Percentiles rank a stretch among this genome's conserved stretches.
phyloP scores from a whole-genome alignment of 35 echinoderm and acorn worm species.

The Heliocidaris tuberculata region DNA sequence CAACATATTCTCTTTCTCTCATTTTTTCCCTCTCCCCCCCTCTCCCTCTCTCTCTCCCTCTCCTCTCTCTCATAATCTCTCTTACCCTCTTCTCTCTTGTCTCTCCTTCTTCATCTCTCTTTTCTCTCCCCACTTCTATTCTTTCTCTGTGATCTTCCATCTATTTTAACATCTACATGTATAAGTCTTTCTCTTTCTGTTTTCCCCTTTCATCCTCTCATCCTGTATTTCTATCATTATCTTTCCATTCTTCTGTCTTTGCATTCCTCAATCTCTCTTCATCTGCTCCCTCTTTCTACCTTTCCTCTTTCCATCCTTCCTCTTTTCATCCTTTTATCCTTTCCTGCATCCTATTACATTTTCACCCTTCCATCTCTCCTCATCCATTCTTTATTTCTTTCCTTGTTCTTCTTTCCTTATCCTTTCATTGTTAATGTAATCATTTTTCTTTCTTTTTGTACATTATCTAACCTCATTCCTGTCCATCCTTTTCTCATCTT shows the following conservation, averaged over 20 bases:
- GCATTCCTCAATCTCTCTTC: not conserved
- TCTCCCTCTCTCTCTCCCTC: not conserved
- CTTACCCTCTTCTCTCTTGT: not conserved
- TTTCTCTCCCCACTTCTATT: not conserved
- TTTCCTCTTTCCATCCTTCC: not conserved
- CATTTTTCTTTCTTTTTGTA: not conserved
- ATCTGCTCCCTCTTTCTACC: not conserved
- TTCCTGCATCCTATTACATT: no score
- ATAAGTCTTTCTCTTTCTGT: not conserved
- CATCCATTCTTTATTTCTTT: no score
- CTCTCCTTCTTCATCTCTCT: no score
- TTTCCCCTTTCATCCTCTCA: not conserved
- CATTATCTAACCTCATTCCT: no score
- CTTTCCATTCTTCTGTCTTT: not conserved
- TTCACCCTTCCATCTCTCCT: no score
- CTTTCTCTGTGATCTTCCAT: not conserved
- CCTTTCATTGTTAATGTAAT: not conserved
- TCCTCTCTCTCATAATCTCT: not conserved
- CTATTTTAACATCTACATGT: not conserved
- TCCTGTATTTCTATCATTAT: not conserved
- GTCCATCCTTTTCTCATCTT: not conserved
- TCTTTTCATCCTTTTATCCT: no score
- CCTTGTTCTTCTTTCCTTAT: no score
- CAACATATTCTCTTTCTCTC: not conserved
- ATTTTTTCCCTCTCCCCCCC: no score